Evolutionary conservation across 2,113 vertebrate genomes (phyloP), one percentile per base, ranked within the genome.

Genomic region (Todiramphus chloris): DNA sequence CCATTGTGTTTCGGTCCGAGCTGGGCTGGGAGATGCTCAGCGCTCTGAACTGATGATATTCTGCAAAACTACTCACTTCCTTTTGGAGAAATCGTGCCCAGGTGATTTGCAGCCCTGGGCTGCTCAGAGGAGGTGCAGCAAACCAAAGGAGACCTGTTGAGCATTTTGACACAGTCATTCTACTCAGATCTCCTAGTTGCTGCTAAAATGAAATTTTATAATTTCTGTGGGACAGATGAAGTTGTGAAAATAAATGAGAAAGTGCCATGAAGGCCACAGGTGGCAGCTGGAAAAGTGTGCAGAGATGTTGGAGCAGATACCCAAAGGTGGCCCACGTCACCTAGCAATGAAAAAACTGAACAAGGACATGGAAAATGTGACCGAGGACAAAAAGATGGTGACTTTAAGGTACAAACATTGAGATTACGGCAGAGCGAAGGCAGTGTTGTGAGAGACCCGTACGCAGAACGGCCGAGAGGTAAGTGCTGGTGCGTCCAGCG

Each of bases 231-330:
- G 79, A 96, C n/a, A 35, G 95, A 93, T 83, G 48, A 92, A 93
- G 82, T 91, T 96, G 58, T 83, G 87, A 88, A 73, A 95, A 83
- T 62, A 94, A 83, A 86, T 89, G 90, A 93, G 63, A 87, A 21
- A 10, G 13, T 13, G n/a, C 25, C 81, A 60, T 48, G 80, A 67
- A 90, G 11, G 19, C 50, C 67, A 59, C 21, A 58, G 75, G 58
- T 87, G 86, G 77, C 76, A 89, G 73, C 23, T 75, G 76, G 60
- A 46, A 90, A 93, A 83, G 63, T 35, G 17, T 77, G 96, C n/a
- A 35, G 21, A 70, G 62, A 9, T 91, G 13, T 53, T 94, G 91
- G 93, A 97, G 67, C 93, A 95, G 69, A 55, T 75, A 90, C 89
- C 90, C 68, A 78, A 94, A 86, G n/a, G 87, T 93, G 94, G 90